Evolutionary conservation across 2,888 invertebrate genomes (phyloP).

Genomic region (Rhynchonema sp.): DNA sequence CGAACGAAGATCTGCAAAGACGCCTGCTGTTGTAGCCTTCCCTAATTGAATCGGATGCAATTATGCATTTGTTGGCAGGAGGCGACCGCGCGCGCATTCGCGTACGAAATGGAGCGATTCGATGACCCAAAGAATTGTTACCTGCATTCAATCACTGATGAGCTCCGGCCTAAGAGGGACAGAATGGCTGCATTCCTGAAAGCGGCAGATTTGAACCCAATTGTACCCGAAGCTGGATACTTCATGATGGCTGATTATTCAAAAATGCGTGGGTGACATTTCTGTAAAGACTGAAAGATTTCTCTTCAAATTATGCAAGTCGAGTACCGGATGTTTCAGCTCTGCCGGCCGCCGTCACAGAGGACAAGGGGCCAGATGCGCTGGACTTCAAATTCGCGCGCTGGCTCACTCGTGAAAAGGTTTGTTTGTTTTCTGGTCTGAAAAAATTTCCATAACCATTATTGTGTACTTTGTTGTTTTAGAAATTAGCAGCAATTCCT

Average conservation of each 20-base stretch:
- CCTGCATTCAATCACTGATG: conserved; percentile 50
- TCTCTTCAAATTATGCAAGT: too few species aligned
- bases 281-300: too few species aligned
- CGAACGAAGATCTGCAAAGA: too few species aligned
- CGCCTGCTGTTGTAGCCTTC: too few species aligned
- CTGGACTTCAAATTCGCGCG: conserved; percentile 76
- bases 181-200: conserved; percentile 50
- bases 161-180: conserved; percentile 57
- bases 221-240: conserved; percentile 86
- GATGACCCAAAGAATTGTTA: conserved; percentile 54
- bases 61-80: too few species aligned
- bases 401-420: conserved; percentile 71
- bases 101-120: conserved; percentile 52
- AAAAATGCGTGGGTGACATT: background rate
- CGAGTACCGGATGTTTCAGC: too few species aligned
- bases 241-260: conserved; percentile 74
- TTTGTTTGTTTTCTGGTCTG: conserved; percentile 7
- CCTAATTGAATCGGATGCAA: too few species aligned
- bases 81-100: conserved; percentile 71
- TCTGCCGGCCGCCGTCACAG: conserved; percentile 38
- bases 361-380: conserved; percentile 24
- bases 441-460: too few species aligned
- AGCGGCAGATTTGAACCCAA: conserved; percentile 68
- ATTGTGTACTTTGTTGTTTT: conserved; percentile 8
- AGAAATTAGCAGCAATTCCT: conserved; percentile 78